Conservation (phyloP, 2,797 vertebrate genomes). For the Acrossocheilus fasciatus region DNA sequence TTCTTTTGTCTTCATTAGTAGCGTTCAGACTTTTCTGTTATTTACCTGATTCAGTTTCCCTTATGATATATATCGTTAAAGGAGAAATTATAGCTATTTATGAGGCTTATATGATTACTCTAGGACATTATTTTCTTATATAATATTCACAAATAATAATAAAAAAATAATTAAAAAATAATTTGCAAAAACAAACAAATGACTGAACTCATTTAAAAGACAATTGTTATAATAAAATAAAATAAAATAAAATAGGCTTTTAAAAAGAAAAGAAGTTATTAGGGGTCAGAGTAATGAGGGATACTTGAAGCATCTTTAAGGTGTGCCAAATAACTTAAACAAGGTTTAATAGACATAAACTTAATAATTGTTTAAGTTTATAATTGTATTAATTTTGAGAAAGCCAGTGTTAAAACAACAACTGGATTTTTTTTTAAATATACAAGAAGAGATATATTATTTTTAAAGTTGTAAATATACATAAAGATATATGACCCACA, state of each 20-base stretch:
- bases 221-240: neutral
- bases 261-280: neutral
- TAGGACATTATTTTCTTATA: neutral
- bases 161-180: neutral
- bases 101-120: neutral
- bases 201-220: neutral
- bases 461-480: neutral
- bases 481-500: neutral
- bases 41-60: neutral
- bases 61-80: neutral
- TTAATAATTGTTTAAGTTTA: too few species aligned
- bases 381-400: neutral
- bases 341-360: neutral
- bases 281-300: neutral
- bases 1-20: neutral
- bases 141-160: neutral
- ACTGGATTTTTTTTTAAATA: neutral
- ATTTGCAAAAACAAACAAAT: neutral
- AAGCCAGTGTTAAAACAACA: neutral
- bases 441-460: neutral
- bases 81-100: neutral
- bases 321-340: neutral
- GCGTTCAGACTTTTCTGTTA: neutral
- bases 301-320: neutral
- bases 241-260: neutral